Base-by-base conservation (phyloP, 2,888 invertebrate genomes). In the Eutolmus rufibarbis region DNA sequence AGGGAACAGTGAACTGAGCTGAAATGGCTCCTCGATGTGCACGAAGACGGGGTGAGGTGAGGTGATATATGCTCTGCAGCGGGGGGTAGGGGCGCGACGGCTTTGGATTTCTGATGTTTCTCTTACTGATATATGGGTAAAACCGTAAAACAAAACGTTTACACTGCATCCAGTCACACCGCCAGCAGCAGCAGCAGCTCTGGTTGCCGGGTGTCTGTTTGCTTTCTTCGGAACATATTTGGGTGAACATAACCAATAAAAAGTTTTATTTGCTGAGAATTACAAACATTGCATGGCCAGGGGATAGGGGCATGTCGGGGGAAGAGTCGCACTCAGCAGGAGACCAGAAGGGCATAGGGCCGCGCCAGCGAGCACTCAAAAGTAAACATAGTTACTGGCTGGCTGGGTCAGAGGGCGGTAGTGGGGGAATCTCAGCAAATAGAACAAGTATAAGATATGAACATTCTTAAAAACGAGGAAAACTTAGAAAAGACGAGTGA, bases 221-320 rank as follows among this genome's bases (percentile, higher is more conserved):
- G 37, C 82, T 34, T 57, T 57, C 82, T 82, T 57, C 57, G 57
- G 57, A 82, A 43, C 37, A 82, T 57, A 82, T 57, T 82, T 82
- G 82, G 31, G 82, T 82, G 28, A 82, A 82, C 57, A 82, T 82
- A 82, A 82, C 82, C 82, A 57, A 82, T 37, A 82, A 82, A 82
- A 82, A 82, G 57, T 82, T 82, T 82, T 82, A 82, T 82, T 82
- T 82, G 57, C 82, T 57, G 82, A 82, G 57, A 56, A 82, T 56
- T 57, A 57, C 82, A 82, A 82, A 82, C 82, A 82, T 57, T 57
- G 82, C n/a, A 51, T 19, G 82, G 51, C 51, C 51, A 16, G n/a
- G 51, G 82, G 51, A 16, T n/a, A 16, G n/a, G 51, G 51, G 28
- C 37, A 34, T 2, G 16, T 8, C 23, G 2, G 79, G 28, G 79